Percentiles rank a stretch among this genome's conserved stretches.
Evolutionary conservation across 2,888 invertebrate species (phyloP).

Genomic region (Isoperla grammatica): DNA sequence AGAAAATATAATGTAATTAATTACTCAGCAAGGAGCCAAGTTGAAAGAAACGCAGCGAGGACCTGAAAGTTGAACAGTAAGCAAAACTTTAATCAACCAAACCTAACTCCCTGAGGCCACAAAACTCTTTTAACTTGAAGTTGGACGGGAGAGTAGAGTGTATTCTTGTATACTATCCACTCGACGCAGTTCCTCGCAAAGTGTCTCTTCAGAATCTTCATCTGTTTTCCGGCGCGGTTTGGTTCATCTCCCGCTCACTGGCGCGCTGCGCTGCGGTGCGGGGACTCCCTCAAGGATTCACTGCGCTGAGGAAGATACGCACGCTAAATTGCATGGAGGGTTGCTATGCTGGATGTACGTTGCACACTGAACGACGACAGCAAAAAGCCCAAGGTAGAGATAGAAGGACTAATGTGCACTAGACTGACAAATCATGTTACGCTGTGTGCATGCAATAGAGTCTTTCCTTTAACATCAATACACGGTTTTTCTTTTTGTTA

Average conservation of each 20-base stretch:
- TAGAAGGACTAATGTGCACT: no score
- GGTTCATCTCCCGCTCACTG: neutral
- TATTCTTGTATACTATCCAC: neutral
- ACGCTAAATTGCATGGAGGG: conserved; percentile 13
- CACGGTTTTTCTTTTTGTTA: no score
- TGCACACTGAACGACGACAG: no score
- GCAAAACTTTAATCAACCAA: conserved; percentile 14
- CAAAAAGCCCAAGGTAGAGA: no score
- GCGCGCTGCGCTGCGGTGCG: neutral
- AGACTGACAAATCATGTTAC: no score
- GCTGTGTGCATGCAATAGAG: no score
- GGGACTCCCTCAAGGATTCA: neutral
- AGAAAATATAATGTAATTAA: no score
- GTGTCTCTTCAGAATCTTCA: conserved; percentile 1
- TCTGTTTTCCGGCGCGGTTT: neutral
- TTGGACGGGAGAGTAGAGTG: neutral
- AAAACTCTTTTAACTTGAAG: conserved; percentile 3
- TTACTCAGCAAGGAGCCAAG: no score
- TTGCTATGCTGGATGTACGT: no score
- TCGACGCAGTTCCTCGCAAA: neutral
- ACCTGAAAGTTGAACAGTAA: no score
- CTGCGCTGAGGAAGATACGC: neutral
- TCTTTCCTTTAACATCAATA: no score
- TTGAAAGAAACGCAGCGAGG: no score
- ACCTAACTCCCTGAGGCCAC: conserved; percentile 12